These are phyloP conservation scores for Sinotaia quadrata DNA, from an alignment of 2,888 invertebrate genomes.

Conservation along the genomic window DNA sequence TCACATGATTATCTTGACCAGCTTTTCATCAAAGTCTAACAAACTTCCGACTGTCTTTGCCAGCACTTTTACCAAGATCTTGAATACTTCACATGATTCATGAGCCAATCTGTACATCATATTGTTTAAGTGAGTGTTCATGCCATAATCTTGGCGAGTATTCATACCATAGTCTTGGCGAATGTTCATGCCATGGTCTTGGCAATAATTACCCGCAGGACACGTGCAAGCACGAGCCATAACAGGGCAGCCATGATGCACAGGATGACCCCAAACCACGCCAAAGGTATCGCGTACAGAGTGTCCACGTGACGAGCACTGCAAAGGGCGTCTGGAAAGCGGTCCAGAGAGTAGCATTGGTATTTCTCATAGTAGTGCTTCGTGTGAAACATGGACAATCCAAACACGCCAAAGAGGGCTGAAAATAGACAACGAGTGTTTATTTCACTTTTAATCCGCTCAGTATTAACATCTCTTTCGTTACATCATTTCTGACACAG, in stretches of 20 bases:
- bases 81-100: too few relatives aligned
- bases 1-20: too few relatives aligned
- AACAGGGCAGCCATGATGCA: conserved; percentile 87
- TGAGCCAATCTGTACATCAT: too few relatives aligned
- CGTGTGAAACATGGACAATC: conserved; percentile 92
- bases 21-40: too few relatives aligned
- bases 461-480: background rate
- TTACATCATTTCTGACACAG: background rate
- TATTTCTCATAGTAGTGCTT: conserved; percentile 77
- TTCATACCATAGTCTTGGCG: too few relatives aligned
- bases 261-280: conserved; percentile 84
- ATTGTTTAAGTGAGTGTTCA: too few relatives aligned
- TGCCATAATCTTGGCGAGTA: too few relatives aligned
- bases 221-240: conserved; percentile 91
- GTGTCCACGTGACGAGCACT: conserved; percentile 57
- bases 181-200: conserved; percentile 65
- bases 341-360: conserved; percentile 53
- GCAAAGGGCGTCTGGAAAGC: conserved; percentile 77
- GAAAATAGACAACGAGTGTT: conserved; percentile 64
- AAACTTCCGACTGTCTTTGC: too few relatives aligned
- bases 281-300: conserved; percentile 73
- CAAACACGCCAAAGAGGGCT: conserved; percentile 93
- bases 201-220: conserved; percentile 79
- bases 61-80: too few relatives aligned
- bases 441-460: background rate